Conservation (phyloP, 2,113 vertebrate genomes). For the Phrynosoma blainvillii region DNA sequence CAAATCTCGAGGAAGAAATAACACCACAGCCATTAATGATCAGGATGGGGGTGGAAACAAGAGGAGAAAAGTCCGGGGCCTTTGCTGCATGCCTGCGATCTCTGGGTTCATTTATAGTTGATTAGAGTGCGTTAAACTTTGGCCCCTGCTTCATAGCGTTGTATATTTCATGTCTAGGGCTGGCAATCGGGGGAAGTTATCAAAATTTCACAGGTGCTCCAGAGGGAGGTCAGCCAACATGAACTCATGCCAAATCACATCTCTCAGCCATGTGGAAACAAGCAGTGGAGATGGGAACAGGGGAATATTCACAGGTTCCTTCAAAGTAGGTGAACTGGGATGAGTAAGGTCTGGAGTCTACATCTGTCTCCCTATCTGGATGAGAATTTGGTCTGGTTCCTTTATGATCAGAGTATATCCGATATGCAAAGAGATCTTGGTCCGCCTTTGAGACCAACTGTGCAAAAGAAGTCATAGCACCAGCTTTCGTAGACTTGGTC, state of each 20-base stretch:
- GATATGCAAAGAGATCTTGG: too few relatives aligned
- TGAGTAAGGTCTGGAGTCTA: too few relatives aligned
- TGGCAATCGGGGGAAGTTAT: constrained; percentile 61
- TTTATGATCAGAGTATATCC: too few relatives aligned
- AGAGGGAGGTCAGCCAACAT: constrained; percentile 46
- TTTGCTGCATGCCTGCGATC: constrained; percentile 56
- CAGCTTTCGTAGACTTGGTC: too few relatives aligned
- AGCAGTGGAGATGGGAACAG: not conserved
- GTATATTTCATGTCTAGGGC: constrained; percentile 63
- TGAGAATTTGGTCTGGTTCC: not conserved
- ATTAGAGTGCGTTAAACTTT: constrained; percentile 79
- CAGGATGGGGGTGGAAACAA: not conserved
- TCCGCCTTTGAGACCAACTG: too few relatives aligned
- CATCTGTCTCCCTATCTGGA: not conserved
- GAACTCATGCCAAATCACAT: constrained; percentile 32
- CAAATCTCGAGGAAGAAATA: constrained; percentile 67
- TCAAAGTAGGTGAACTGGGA: not conserved
- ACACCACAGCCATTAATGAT: constrained; percentile 59
- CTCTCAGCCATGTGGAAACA: constrained; percentile 37
- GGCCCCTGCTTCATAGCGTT: constrained; percentile 60
- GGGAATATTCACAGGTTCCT: not conserved
- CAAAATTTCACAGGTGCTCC: constrained; percentile 66
- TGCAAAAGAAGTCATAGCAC: too few relatives aligned
- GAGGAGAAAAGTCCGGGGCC: constrained; percentile 39
- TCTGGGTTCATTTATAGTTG: constrained; percentile 70